Evolutionary conservation across 1,140 invertebrate species (phyloP).

Genomic region (Conus ventricosus): DNA sequence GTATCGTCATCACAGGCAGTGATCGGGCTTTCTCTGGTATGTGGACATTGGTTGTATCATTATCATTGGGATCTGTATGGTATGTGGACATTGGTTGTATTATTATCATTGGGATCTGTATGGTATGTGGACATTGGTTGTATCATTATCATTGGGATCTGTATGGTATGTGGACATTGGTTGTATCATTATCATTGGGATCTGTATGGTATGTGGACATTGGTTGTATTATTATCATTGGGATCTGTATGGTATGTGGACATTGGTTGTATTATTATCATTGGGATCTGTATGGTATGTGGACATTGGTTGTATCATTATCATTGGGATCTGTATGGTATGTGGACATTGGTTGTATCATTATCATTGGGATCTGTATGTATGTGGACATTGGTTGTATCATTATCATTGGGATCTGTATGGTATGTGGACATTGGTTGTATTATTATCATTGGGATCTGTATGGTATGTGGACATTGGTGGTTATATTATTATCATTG

Average conservation of each 20-base stretch:
- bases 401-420: background rate
- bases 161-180: slow-evolving; percentile 80
- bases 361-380: background rate
- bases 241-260: slow-evolving; percentile 88
- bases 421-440: background rate
- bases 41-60: background rate
- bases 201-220: slow-evolving; percentile 70
- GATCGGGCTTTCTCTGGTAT: slow-evolving; percentile 95
- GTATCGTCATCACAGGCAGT: slow-evolving; percentile 93
- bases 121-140: slow-evolving; percentile 79
- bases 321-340: background rate
- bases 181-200: background rate
- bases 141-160: slow-evolving; percentile 96
- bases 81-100: no score
- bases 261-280: slow-evolving; percentile 89
- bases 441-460: no score
- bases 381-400: slow-evolving; percentile 20
- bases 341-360: background rate
- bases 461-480: background rate
- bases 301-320: background rate
- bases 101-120: no score
- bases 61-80: no score
- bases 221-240: slow-evolving; percentile 90
- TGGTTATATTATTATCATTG: no score
- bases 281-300: slow-evolving; percentile 92